Evolutionary conservation across 2,888 invertebrate species (phyloP), one percentile per base, ranked within the genome.

Genomic region (Ecdyonurus torrentis): DNA sequence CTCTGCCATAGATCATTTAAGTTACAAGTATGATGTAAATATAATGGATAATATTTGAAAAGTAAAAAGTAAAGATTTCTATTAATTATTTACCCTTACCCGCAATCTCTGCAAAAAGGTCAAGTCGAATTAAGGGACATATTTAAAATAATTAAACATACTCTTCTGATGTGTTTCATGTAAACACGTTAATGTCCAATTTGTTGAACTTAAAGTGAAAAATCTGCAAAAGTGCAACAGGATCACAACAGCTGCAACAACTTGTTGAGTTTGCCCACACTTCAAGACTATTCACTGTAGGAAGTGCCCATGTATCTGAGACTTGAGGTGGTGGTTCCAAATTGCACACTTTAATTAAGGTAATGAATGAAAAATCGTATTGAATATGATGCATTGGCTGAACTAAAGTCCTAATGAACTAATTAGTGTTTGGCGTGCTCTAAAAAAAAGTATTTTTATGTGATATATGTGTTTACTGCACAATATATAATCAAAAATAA

Each of bases 121-220:
- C n/a, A n/a, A n/a, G n/a, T n/a, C n/a, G n/a, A n/a, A n/a, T n/a
- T n/a, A n/a, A n/a, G n/a, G n/a, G n/a, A n/a, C n/a, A 37, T 37
- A 37, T 37, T 37, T 10, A 37, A 37, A 5, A 37, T 10, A 37
- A 37, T 37, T 10, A 37, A 37, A 55, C 55, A 55, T 55, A 55
- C 55, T 55, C 55, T 55, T n/a, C 55, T n/a, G 10, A 55, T 22
- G 20, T 55, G 55, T 55, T 55, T 55, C 55, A 55, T 55, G 55
- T 55, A 15, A 37, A 37, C 15, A 10, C 7, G 7, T 10, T 10
- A 10, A 37, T 37, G 5, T 37, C 15, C 7, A 5, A 37, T 5
- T 37, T 15, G 37, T 37, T 15, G 5, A 5, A 10, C 37, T 10
- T 10, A 37, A 10, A 37, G 5, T 37, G 15, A 15, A 15, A 10